Percentiles rank a stretch among this genome's conserved stretches.
phyloP scores from a whole-genome alignment of 2,888 invertebrate genomes.

The Mythimna lalbum region DNA sequence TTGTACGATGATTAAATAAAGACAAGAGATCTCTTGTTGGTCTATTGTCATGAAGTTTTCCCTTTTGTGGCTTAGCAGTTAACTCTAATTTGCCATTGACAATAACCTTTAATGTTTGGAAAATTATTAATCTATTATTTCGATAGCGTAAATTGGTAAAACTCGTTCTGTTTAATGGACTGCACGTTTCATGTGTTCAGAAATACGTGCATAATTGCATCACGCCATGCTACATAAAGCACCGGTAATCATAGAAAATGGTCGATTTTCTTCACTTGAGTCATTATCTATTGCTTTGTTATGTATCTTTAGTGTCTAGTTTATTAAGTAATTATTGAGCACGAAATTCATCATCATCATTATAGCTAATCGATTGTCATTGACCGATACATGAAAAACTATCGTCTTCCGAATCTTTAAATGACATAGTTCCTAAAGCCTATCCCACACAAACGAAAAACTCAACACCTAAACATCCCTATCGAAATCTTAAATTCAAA shows the following conservation, averaged over 20 bases:
- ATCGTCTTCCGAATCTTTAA: background rate
- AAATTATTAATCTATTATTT: constrained; percentile 48
- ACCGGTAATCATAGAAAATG: constrained; percentile 57
- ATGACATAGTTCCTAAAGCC: constrained; percentile 11
- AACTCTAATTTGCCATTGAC: constrained; percentile 41
- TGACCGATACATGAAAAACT: no score
- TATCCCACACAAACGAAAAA: background rate
- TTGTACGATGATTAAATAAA: constrained; percentile 88
- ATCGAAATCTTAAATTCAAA: constrained; percentile 52
- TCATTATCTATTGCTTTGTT: constrained; percentile 42
- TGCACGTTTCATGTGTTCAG: constrained; percentile 44
- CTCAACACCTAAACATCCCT: constrained; percentile 22
- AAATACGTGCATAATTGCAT: constrained; percentile 51
- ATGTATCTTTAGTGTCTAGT: constrained; percentile 27
- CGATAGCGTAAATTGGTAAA: constrained; percentile 24
- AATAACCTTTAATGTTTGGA: constrained; percentile 47
- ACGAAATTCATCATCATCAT: background rate
- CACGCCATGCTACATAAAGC: constrained; percentile 55
- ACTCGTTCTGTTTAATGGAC: constrained; percentile 38
- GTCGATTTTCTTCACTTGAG: constrained; percentile 48
- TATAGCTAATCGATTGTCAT: no score
- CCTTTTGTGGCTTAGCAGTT: constrained; percentile 61
- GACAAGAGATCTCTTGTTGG: constrained; percentile 79
- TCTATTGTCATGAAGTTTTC: constrained; percentile 69
- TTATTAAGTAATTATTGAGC: constrained; percentile 7